Evolutionary conservation across 2,113 vertebrate species (phyloP), one percentile per base, ranked within the genome.

Genomic region (Hoplias malabaricus): DNA sequence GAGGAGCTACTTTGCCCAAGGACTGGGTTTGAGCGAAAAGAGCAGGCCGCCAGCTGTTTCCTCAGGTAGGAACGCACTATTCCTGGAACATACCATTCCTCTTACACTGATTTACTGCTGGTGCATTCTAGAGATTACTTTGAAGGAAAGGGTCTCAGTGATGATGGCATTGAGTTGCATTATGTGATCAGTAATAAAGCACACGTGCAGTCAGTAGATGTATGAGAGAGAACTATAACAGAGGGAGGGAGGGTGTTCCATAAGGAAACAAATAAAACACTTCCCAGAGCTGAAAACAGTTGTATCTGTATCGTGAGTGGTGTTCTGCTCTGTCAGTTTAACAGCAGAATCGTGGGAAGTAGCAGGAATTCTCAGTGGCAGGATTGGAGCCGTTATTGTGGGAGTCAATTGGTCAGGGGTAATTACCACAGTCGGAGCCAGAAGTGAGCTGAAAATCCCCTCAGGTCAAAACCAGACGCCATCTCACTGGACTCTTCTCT

Each of bases 381-480:
- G 50, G 40, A 79, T 62, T 80, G 21, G 21, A 21, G 66, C 9
- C 25, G 48, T 73, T 79, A 54, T 34, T 38, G 31, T 66, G 13
- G 53, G 53, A 40, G 61, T 75, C 21, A 76, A 48, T 73, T 31
- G 77, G 62, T 75, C 38, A 50, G 50, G 61, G 50, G 34, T 72
- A 69, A 82, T 85, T 75, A 80, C 43, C 56, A 21, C 27, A 48
- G n/a, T 12, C 69, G 70, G 53, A 80, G 57, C 23, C 46, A 33
- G 56, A 43, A 54, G 75, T 46, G 34, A 48, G 48, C 40, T 42
- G 57, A 73, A 79, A 78, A 80, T 78, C 73, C 69, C 36, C 54
- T 11, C 50, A 19, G 73, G 68, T 48, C 61, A 19, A 34, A 59
- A 67, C 34, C 69, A 65, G 61, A 69, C 13, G 9, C 53, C 34